A percentile compares a stretch with the other conserved stretches of the same genome.
phyloP scores from a whole-genome alignment of 2,888 invertebrate genomes.

The Leptogaster cylindrica region DNA sequence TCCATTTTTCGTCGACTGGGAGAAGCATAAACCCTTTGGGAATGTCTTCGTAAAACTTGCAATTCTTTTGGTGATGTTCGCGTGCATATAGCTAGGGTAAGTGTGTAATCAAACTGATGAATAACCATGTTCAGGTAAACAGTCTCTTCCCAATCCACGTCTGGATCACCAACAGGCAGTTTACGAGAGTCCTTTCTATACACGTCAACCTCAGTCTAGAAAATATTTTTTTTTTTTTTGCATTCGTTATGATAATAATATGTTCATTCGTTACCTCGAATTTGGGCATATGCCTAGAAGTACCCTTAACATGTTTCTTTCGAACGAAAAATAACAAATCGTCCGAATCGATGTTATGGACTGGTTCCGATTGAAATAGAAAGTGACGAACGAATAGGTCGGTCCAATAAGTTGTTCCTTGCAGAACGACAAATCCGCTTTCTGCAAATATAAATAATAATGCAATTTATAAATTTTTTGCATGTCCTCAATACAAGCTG shows the following conservation, averaged over 20 bases:
- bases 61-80: constrained; percentile 96
- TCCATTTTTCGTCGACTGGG: constrained; percentile 97
- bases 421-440: constrained; percentile 89
- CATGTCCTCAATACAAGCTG: no score
- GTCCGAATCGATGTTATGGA: constrained; percentile 83
- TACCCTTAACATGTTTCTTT: constrained; percentile 86
- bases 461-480: no score
- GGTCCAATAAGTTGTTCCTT: constrained; percentile 95
- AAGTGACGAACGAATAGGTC: constrained; percentile 94
- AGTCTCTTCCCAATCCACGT: constrained; percentile 99
- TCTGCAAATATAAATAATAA: no score
- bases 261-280: constrained; percentile 73
- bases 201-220: constrained; percentile 92
- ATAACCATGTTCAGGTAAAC: constrained; percentile 97
- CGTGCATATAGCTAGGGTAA: constrained; percentile 97
- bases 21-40: constrained; percentile 95
- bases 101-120: constrained; percentile 97
- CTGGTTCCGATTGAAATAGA: constrained; percentile 83
- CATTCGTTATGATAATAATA: neutral
- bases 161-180: constrained; percentile 93
- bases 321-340: constrained; percentile 96
- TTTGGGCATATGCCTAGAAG: constrained; percentile 85
- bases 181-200: constrained; percentile 97
- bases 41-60: constrained; percentile 90
- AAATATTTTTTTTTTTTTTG: no score